phyloP scores from a whole-genome alignment of 2,797 vertebrate genomes.

The Phrynocephalus forsythii region DNA sequence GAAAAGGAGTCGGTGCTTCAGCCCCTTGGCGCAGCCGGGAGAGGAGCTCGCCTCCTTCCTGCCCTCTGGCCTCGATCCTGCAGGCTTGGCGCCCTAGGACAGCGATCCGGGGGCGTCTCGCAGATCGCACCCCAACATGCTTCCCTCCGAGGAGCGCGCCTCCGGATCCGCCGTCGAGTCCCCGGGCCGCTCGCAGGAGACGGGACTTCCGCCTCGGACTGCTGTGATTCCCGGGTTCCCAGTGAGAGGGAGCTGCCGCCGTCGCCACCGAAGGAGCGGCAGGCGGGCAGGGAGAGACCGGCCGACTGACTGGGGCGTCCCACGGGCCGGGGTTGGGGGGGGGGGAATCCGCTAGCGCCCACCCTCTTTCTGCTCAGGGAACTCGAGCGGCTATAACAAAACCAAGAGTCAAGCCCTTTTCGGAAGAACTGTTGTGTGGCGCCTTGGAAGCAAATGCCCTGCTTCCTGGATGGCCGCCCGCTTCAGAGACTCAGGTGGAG shows the following conservation, averaged over 20 bases:
- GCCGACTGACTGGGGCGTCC: too few relatives aligned
- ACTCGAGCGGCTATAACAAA: too few relatives aligned
- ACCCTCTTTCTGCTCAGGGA: too few relatives aligned
- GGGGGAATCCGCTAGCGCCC: too few relatives aligned
- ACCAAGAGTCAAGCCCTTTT: too few relatives aligned
- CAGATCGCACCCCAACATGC: accelerated
- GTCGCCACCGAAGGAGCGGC: not conserved
- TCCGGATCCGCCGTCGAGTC: not conserved
- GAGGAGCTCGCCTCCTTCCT: accelerated
- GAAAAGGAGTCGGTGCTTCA: not conserved
- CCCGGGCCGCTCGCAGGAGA: accelerated
- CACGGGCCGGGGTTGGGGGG: too few relatives aligned
- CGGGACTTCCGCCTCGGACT: conserved; percentile 49
- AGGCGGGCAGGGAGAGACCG: too few relatives aligned
- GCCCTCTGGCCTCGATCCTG: accelerated
- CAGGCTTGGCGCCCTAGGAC: accelerated
- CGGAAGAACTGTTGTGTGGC: too few relatives aligned
- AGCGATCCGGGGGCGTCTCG: accelerated
- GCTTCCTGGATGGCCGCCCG: too few relatives aligned
- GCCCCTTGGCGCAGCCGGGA: not conserved
- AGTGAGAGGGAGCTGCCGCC: not conserved
- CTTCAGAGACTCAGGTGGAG: too few relatives aligned
- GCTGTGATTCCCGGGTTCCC: not conserved
- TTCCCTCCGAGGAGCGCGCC: not conserved
- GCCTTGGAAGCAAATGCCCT: too few relatives aligned